phyloP scores from a whole-genome alignment of 53 echinoderm and acorn worm species.

The Mesocentrotus franciscanus region DNA sequence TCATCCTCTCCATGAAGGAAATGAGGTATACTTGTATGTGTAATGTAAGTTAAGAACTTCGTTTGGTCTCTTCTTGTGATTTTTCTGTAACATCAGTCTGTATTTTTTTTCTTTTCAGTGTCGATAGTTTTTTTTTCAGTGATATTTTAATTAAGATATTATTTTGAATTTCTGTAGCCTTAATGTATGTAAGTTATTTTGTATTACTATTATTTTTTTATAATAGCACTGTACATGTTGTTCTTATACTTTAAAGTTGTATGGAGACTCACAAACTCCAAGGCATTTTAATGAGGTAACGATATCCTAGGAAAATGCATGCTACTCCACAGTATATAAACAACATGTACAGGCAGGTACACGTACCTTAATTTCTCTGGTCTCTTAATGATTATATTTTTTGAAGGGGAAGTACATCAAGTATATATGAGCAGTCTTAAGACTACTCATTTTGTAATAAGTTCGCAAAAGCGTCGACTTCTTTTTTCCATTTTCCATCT shows the following conservation, averaged over 20 bases:
- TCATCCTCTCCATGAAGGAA: not conserved
- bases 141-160: not conserved
- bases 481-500: not conserved
- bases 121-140: not conserved
- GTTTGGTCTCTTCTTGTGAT: not conserved
- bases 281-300: not conserved
- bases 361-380: not conserved
- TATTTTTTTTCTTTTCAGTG: not conserved
- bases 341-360: not conserved
- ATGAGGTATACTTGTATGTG: conserved; percentile 5
- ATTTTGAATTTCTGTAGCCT: not conserved
- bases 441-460: conserved; percentile 14
- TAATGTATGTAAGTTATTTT: not conserved
- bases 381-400: not conserved
- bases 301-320: not conserved
- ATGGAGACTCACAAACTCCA: not conserved
- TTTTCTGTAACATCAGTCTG: not conserved
- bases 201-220: not conserved
- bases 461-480: conserved; percentile 27
- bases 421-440: not conserved
- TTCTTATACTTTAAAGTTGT: not conserved
- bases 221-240: not conserved
- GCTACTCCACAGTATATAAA: not conserved
- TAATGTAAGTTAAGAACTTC: conserved; percentile 25
- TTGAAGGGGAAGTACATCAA: not conserved